Conservation (phyloP, 2,797 vertebrate genomes). For the Tangara arthus region DNA sequence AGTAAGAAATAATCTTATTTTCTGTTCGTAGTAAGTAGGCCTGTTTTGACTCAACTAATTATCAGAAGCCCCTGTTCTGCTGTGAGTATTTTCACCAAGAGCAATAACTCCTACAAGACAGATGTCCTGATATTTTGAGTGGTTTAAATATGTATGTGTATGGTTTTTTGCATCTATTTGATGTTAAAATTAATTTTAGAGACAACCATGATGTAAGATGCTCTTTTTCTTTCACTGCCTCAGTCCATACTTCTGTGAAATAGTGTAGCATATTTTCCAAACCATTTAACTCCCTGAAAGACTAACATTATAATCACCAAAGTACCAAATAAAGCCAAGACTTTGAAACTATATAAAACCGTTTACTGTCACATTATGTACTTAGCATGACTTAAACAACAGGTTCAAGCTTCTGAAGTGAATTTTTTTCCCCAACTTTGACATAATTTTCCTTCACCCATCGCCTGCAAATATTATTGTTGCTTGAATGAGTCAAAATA, state of each 20-base stretch:
- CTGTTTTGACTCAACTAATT: conserved; percentile 41
- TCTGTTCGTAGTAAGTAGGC: background rate
- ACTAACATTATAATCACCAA: background rate
- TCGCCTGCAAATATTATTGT: background rate
- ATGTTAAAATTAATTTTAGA: conserved; percentile 46
- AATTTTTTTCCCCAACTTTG: background rate
- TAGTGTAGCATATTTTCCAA: background rate
- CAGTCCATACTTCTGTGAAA: background rate
- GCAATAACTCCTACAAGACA: conserved; percentile 46
- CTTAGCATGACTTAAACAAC: background rate
- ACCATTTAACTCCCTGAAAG: background rate
- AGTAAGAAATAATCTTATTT: background rate
- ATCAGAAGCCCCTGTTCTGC: background rate
- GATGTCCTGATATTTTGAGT: conserved; percentile 33
- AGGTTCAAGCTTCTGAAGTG: background rate
- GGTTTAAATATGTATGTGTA: conserved; percentile 41
- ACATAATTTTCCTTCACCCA: background rate
- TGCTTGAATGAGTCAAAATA: background rate
- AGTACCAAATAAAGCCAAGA: background rate
- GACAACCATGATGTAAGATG: background rate
- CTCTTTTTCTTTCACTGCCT: conserved; percentile 19
- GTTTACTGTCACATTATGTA: background rate
- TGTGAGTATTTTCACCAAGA: conserved; percentile 41
- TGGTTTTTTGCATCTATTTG: conserved; percentile 23
- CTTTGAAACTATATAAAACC: background rate